Percentiles rank a stretch among this genome's conserved stretches.
phyloP scores from a whole-genome alignment of 2,888 invertebrate species.

The Magallana nippona region DNA sequence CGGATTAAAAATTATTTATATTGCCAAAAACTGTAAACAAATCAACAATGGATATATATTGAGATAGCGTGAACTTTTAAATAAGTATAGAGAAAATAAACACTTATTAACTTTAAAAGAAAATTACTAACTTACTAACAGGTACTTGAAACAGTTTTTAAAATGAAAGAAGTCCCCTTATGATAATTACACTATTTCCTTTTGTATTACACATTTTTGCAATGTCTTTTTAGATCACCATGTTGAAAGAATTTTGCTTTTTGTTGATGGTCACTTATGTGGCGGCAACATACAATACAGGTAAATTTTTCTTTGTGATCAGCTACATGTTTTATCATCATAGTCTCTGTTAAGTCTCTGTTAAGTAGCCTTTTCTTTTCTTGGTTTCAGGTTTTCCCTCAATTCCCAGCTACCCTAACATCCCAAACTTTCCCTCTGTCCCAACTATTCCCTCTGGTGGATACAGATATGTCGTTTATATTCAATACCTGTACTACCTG shows the following conservation, averaged over 20 bases:
- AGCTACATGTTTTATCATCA: background rate
- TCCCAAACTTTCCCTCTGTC: background rate
- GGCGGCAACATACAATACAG: background rate
- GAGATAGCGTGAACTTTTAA: no score
- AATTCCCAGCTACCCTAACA: background rate
- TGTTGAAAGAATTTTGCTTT: slow-evolving; percentile 3
- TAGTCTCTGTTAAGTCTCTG: background rate
- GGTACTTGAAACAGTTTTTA: no score
- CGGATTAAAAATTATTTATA: no score
- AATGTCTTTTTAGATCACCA: background rate
- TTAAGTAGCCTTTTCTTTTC: background rate
- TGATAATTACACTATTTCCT: background rate
- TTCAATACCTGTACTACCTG: slow-evolving; percentile 14
- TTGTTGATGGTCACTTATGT: slow-evolving; percentile 1
- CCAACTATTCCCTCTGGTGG: background rate
- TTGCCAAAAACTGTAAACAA: no score
- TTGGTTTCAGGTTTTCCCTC: background rate
- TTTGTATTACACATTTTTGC: background rate
- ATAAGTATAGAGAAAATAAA: no score
- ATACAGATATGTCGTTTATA: background rate
- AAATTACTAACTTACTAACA: no score
- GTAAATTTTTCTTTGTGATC: background rate
- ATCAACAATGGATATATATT: no score
- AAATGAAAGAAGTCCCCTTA: background rate
- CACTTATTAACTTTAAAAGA: no score